A percentile compares a stretch with the other conserved stretches of the same genome.
Evolutionary conservation across 2,888 invertebrate species (phyloP).

Genomic region (Julus scanicus): DNA sequence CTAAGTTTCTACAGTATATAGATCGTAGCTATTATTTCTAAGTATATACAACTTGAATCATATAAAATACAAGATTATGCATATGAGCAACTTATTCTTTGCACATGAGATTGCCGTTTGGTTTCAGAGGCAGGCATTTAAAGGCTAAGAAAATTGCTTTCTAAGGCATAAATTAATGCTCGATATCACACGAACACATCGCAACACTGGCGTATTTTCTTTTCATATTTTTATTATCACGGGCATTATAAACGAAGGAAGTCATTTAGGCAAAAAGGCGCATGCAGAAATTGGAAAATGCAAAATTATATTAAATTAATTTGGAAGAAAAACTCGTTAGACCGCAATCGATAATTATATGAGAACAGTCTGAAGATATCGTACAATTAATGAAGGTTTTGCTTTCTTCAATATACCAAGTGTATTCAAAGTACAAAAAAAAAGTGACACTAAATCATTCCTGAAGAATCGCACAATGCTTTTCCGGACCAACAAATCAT

Average conservation of each 20-base stretch:
- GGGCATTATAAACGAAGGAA: not conserved
- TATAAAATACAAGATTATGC: not conserved
- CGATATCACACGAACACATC: constrained; percentile 3
- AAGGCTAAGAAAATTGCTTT: not conserved
- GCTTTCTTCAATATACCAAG: not conserved
- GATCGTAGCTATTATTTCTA: not conserved
- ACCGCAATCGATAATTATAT: not conserved
- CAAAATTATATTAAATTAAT: constrained; percentile 19
- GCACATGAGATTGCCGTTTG: not conserved
- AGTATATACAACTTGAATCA: constrained; percentile 19
- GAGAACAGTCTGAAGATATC: constrained; percentile 8
- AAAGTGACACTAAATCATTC: not conserved
- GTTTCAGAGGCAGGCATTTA: not conserved
- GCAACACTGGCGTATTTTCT: not conserved
- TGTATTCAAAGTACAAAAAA: too few species aligned
- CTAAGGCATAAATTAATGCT: constrained; percentile 1
- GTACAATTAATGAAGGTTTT: not conserved
- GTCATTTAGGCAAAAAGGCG: not conserved
- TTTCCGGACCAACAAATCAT: too few species aligned
- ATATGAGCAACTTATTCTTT: not conserved
- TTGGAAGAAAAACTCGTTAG: not conserved
- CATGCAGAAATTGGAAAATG: not conserved
- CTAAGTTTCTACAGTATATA: not conserved
- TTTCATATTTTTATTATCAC: not conserved
- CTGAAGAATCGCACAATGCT: not conserved